Percentiles rank a stretch among this genome's conserved stretches.
phyloP scores from a whole-genome alignment of 2,888 invertebrate genomes.

The Melangyna quadrimaculata region DNA sequence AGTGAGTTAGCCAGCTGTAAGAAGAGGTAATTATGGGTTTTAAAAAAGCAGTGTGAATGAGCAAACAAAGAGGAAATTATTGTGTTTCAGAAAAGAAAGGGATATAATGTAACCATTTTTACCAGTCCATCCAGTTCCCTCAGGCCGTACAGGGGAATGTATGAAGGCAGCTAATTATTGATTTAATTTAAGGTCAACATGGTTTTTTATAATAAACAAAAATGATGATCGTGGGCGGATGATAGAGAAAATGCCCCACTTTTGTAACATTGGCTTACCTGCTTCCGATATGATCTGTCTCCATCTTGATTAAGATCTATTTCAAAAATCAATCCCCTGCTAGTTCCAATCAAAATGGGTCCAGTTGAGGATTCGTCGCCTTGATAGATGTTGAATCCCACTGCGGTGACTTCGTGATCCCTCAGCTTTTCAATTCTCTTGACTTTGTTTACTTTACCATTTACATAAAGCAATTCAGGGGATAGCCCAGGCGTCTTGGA shows the following conservation, averaged over 20 bases:
- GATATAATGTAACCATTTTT: constrained; percentile 76
- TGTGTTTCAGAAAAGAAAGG: constrained; percentile 44
- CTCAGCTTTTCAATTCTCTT: constrained; percentile 83
- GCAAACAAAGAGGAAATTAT: constrained; percentile 42
- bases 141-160: constrained; percentile 87
- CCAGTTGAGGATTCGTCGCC: constrained; percentile 88
- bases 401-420: constrained; percentile 91
- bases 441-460: constrained; percentile 88
- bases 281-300: constrained; percentile 92
- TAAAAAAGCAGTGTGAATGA: constrained; percentile 53
- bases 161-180: constrained; percentile 85
- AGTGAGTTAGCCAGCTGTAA: constrained; percentile 18
- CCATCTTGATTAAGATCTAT: constrained; percentile 91
- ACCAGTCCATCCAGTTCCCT: constrained; percentile 90
- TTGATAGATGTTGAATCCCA: constrained; percentile 93
- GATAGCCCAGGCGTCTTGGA: constrained; percentile 82
- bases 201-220: constrained; percentile 46
- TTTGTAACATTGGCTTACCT: constrained; percentile 83
- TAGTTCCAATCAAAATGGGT: constrained; percentile 93
- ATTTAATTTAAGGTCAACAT: constrained; percentile 35
- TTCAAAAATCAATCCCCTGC: constrained; percentile 94
- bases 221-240: constrained; percentile 45
- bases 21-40: not conserved
- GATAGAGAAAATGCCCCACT: constrained; percentile 8
- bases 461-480: constrained; percentile 91